These are phyloP conservation scores for Panagrolaimus sp. DNA, from an alignment of 1,140 invertebrate species.

Conservation along the genomic window DNA sequence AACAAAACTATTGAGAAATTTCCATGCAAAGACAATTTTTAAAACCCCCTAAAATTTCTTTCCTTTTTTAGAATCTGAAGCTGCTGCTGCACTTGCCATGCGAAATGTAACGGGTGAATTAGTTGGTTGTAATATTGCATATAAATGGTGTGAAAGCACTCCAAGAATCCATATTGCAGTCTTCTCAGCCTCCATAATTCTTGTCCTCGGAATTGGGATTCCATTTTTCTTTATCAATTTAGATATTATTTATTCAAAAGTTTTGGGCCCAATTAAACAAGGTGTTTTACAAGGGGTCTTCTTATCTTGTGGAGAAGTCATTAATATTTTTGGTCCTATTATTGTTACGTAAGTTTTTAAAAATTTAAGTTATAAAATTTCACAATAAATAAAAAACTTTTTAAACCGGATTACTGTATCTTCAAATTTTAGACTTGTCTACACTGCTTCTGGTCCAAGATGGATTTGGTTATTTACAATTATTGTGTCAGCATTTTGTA, in stretches of 20 bases:
- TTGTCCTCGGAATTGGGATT: background rate
- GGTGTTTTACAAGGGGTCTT: conserved; percentile 8
- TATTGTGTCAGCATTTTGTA: background rate
- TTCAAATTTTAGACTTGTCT: conserved; percentile 14
- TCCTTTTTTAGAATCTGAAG: conserved; percentile 6
- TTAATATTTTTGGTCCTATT: conserved; percentile 14
- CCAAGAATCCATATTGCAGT: too few species aligned
- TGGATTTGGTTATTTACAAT: conserved; percentile 19
- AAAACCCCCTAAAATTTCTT: too few species aligned
- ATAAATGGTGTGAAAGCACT: too few species aligned
- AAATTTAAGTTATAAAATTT: too few species aligned
- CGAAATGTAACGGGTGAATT: background rate
- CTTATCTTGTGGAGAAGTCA: conserved; percentile 8
- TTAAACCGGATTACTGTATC: too few species aligned
- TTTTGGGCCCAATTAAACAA: conserved; percentile 19
- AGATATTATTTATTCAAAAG: conserved; percentile 15
- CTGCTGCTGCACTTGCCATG: background rate
- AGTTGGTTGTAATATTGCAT: too few species aligned
- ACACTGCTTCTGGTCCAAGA: conserved; percentile 10
- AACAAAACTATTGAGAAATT: too few species aligned
- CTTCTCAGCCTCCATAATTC: too few species aligned
- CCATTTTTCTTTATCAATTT: conserved; percentile 16
- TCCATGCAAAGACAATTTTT: too few species aligned
- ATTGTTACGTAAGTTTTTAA: conserved; percentile 16
- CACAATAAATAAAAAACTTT: too few species aligned